A percentile compares a stretch with the other conserved stretches of the same genome.
Evolutionary conservation across 53 echinoderm and acorn worm genomes (phyloP).

Genomic region (Apostichopus leukothele): DNA sequence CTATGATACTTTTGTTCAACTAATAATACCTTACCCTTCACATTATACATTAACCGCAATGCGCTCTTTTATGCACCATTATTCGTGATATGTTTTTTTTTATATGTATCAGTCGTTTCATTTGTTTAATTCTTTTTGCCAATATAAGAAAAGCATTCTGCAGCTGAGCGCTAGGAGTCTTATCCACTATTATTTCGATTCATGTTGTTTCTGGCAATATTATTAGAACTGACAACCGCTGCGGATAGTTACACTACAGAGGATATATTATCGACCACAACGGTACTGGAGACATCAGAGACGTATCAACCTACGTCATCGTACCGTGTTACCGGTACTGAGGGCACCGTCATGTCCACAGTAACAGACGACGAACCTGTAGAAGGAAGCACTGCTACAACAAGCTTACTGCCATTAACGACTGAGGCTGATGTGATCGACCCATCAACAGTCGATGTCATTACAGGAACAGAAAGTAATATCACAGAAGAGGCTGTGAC

Average conservation of each 20-base stretch:
- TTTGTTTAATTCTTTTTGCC: no score
- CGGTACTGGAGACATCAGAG: background rate
- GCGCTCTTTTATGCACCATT: slow-evolving; percentile 21
- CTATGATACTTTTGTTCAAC: no score
- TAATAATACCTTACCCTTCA: slow-evolving; percentile 19
- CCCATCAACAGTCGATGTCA: background rate
- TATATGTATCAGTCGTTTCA: no score
- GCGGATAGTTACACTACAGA: slow-evolving; percentile 5
- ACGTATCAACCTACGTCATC: background rate
- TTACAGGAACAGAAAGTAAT: background rate
- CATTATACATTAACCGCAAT: background rate
- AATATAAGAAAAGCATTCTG: no score
- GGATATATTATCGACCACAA: background rate
- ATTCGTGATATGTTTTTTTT: background rate
- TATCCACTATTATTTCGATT: background rate
- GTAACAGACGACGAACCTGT: background rate
- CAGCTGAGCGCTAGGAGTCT: no score
- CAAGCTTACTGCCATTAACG: background rate
- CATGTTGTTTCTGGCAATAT: background rate
- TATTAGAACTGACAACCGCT: background rate
- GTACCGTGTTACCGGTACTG: background rate
- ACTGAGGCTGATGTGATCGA: background rate
- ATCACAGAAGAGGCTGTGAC: background rate
- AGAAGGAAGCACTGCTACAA: background rate
- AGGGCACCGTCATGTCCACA: background rate